A percentile compares a stretch with the other conserved stretches of the same genome.
phyloP scores from a whole-genome alignment of 2,113 vertebrate genomes.

The Aramus guarauna region DNA sequence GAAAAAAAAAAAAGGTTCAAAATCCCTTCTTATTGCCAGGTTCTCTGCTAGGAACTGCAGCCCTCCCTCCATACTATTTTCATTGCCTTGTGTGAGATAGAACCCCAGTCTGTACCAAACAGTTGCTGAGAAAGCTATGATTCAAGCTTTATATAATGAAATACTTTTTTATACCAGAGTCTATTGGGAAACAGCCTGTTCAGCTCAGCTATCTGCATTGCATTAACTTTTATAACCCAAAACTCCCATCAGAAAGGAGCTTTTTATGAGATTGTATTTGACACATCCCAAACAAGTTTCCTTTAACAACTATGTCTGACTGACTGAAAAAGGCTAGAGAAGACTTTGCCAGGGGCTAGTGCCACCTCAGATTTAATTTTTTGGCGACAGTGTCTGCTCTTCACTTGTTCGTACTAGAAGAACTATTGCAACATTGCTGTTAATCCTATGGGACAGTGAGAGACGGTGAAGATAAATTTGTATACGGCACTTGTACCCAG shows the following conservation, averaged over 20 bases:
- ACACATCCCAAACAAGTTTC: not conserved
- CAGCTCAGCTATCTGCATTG: not conserved
- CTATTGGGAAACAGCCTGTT: not conserved
- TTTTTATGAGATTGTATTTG: constrained; percentile 10
- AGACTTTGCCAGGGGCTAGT: constrained; percentile 15
- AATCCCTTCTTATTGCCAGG: not conserved
- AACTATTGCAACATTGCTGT: not conserved
- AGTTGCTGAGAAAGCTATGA: constrained; percentile 7
- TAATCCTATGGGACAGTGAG: not conserved
- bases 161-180: not conserved
- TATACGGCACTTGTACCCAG: not conserved
- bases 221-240: constrained; percentile 4
- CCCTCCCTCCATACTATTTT: not conserved
- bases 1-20: not conserved
- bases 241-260: not conserved
- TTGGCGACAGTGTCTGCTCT: not conserved
- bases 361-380: constrained; percentile 33
- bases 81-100: not conserved
- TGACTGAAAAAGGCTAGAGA: not conserved
- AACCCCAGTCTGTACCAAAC: not conserved
- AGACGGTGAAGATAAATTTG: not conserved
- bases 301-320: not conserved
- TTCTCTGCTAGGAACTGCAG: not conserved
- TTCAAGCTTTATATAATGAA: not conserved
- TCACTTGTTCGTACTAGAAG: not conserved